These are phyloP conservation scores for Andrena marginata DNA, from an alignment of 2,888 invertebrate genomes.

Conservation along the genomic window DNA sequence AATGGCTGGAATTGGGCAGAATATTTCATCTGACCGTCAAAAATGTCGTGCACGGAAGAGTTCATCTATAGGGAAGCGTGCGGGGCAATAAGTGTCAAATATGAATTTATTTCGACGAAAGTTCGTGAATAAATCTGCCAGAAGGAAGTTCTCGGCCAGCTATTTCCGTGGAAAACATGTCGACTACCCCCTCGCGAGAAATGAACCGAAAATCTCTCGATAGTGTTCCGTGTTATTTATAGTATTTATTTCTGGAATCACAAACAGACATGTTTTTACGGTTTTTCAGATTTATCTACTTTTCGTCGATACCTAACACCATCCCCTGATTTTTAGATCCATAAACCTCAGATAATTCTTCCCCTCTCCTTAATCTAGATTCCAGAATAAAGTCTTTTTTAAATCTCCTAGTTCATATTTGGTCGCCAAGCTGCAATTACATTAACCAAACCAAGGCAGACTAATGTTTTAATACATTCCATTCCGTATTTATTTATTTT, in stretches of 20 bases:
- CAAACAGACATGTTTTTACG: not conserved
- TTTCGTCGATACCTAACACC: not conserved
- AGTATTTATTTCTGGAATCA: conserved; percentile 12
- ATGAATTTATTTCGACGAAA: conserved; percentile 45
- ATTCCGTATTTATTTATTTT: too few relatives aligned
- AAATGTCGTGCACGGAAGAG: not conserved
- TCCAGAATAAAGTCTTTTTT: not conserved
- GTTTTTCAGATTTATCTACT: not conserved
- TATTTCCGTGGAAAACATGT: conserved; percentile 16
- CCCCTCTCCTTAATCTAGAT: not conserved
- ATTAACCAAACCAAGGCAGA: too few relatives aligned
- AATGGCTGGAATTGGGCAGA: conserved; percentile 5
- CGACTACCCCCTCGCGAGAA: not conserved
- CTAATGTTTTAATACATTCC: too few relatives aligned
- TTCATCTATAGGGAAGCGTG: conserved; percentile 12
- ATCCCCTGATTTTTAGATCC: not conserved
- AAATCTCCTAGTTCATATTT: not conserved
- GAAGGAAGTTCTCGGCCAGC: conserved; percentile 23
- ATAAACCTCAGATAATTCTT: not conserved
- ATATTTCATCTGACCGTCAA: conserved; percentile 22
- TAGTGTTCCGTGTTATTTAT: conserved; percentile 19
- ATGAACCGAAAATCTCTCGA: conserved; percentile 4
- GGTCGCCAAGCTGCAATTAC: too few relatives aligned
- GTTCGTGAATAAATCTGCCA: conserved; percentile 48
- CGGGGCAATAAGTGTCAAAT: conserved; percentile 47